A percentile compares a stretch with the other conserved stretches of the same genome.
Evolutionary conservation across 2,113 vertebrate genomes (phyloP).

Genomic region (Dissostichus mawsoni): DNA sequence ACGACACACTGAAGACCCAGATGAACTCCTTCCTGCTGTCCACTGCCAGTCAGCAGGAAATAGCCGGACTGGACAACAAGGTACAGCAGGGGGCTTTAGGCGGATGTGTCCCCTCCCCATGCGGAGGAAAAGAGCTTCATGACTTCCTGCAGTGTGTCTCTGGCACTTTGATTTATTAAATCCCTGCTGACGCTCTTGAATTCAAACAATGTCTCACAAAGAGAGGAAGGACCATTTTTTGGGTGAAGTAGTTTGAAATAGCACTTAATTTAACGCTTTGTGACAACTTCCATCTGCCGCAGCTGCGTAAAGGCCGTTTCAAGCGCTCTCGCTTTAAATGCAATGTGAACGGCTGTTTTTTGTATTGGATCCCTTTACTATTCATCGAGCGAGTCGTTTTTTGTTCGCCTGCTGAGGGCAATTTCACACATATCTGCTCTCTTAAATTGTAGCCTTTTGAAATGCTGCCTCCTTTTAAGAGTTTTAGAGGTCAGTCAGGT

Average conservation of each 20-base stretch:
- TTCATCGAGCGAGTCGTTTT: not conserved
- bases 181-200: not conserved
- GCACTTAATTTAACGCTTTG: not conserved
- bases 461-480: not conserved
- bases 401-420: conserved; percentile 28
- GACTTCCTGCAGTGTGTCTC: conserved; percentile 1
- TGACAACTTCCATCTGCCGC: not conserved
- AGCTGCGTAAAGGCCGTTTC: not conserved
- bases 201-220: not conserved
- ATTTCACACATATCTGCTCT: conserved; percentile 50
- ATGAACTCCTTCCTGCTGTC: conserved; percentile 99
- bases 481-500: conserved; percentile 34
- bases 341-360: not conserved
- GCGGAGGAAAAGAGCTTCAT: conserved; percentile 15
- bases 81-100: conserved; percentile 67
- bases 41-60: conserved; percentile 98
- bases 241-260: not conserved
- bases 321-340: not conserved
- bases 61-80: conserved; percentile 98
- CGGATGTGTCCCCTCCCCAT: not conserved
- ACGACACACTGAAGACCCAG: conserved; percentile 98
- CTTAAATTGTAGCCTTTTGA: conserved; percentile 8
- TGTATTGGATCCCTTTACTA: not conserved
- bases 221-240: not conserved
- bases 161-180: not conserved